These are phyloP conservation scores for Jordanella pulchra DNA, from an alignment of 2,797 vertebrate genomes.

Conservation along the genomic window DNA sequence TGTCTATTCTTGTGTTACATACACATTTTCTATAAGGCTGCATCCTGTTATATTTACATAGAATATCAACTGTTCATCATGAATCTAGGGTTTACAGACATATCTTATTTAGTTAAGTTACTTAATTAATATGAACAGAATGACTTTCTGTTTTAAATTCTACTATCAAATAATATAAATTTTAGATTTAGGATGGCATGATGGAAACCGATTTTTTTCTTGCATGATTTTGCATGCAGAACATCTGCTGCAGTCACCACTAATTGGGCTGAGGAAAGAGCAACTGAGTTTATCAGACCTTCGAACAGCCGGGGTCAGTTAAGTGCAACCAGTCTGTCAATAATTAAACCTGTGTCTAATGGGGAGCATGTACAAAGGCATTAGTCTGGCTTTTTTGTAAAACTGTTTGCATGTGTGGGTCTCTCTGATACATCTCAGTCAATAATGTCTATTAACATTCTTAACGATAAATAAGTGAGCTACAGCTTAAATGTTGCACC, in stretches of 20 bases:
- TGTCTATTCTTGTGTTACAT: not conserved
- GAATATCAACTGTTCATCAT: not conserved
- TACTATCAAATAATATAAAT: not conserved
- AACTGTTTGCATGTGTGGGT: not conserved
- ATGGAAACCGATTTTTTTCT: not conserved
- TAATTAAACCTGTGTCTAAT: conserved; percentile 9
- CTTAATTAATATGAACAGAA: not conserved
- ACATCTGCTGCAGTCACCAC: not conserved
- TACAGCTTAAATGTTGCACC: not conserved
- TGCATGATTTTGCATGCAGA: not conserved
- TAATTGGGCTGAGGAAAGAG: conserved; percentile 1
- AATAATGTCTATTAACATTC: not conserved
- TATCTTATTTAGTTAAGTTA: not conserved
- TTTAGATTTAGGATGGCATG: not conserved
- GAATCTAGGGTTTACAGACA: not conserved
- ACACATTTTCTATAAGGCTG: not conserved
- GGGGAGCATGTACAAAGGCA: not conserved
- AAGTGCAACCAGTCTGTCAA: not conserved
- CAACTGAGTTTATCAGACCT: not conserved
- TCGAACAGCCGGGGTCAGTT: not conserved
- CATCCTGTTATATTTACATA: not conserved
- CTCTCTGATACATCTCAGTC: not conserved
- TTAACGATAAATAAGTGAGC: not conserved
- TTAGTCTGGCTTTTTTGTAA: not conserved
- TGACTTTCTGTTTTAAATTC: not conserved